phyloP scores from a whole-genome alignment of 1,140 invertebrate species.

The Sitobion miscanthi region DNA sequence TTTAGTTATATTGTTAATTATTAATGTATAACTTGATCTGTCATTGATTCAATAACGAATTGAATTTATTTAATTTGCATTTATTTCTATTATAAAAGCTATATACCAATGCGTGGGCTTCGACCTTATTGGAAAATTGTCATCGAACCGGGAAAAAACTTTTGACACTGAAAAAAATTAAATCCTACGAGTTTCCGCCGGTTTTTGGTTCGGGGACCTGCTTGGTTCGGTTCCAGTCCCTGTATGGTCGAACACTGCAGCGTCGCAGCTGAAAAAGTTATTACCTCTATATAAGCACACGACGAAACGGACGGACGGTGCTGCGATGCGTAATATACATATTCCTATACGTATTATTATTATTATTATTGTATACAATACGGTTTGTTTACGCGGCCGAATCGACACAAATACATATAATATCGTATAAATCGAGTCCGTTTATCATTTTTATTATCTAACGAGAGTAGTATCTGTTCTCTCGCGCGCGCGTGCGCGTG shows the following conservation, averaged over 20 bases:
- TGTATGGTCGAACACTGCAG: background rate
- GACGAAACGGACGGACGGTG: background rate
- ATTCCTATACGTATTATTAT: background rate
- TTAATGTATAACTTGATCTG: too few species aligned
- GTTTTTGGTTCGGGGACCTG: background rate
- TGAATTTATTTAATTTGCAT: too few species aligned
- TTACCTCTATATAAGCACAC: background rate
- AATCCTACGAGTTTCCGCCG: background rate
- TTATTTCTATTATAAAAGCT: too few species aligned
- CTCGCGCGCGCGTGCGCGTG: background rate
- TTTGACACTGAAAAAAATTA: too few species aligned
- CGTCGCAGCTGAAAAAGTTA: background rate
- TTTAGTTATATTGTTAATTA: too few species aligned
- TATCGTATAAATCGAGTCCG: background rate
- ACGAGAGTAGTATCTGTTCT: constrained; percentile 37
- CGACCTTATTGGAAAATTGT: too few species aligned
- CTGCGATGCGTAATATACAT: background rate
- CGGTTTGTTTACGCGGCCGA: constrained; percentile 15
- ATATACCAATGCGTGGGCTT: too few species aligned
- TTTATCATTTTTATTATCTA: constrained; percentile 52
- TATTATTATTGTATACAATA: background rate
- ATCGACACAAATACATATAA: constrained; percentile 30
- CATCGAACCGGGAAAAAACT: background rate
- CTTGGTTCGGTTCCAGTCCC: background rate
- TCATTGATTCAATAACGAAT: too few species aligned